A percentile compares a stretch with the other conserved stretches of the same genome.
These are phyloP conservation scores for Clarias magur DNA, from an alignment of 2,113 vertebrate genomes.

Conservation along the genomic window DNA sequence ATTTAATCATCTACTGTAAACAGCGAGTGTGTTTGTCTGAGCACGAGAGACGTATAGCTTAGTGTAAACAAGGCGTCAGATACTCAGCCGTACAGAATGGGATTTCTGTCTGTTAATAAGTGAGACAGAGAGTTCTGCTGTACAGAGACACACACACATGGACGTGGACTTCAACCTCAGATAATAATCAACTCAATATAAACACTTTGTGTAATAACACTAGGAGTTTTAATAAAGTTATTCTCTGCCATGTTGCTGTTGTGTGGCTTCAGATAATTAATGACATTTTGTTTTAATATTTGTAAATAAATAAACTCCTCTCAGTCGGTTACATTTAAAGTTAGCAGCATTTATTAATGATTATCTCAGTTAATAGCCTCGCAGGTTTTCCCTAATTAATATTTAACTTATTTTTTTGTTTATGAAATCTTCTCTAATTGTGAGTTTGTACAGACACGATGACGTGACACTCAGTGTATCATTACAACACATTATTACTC, in stretches of 20 bases:
- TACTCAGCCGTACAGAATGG: no score
- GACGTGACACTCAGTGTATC: not conserved
- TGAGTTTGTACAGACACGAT: not conserved
- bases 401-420: not conserved
- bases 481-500: not conserved
- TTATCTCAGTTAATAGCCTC: not conserved
- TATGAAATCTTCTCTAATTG: not conserved
- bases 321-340: not conserved
- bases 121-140: no score
- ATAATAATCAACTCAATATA: no score
- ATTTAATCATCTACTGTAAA: no score
- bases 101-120: no score
- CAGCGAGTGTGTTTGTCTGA: no score
- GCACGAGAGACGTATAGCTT: no score
- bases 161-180: no score
- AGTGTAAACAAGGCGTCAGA: no score
- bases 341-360: not conserved
- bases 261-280: not conserved
- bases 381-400: not conserved
- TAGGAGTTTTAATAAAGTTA: not conserved
- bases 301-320: not conserved
- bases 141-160: no score
- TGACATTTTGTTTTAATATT: not conserved
- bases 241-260: not conserved
- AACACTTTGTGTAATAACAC: no score